A percentile compares a stretch with the other conserved stretches of the same genome.
These are phyloP conservation scores for Phylloscopus whistleri DNA, from an alignment of 2,113 vertebrate genomes.

Conservation along the genomic window DNA sequence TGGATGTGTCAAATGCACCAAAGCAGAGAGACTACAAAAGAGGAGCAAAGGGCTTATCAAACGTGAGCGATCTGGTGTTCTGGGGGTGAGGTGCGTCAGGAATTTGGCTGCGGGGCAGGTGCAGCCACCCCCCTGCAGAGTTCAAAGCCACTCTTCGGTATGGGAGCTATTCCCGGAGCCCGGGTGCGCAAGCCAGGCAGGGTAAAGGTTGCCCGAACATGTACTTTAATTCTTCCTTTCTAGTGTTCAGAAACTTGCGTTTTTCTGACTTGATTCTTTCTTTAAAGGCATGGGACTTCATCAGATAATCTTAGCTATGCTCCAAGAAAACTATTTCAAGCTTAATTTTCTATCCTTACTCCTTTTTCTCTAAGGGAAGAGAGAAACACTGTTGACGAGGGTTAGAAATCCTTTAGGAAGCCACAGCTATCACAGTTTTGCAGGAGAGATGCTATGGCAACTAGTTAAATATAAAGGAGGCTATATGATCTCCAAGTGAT, in stretches of 20 bases:
- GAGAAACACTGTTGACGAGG: not conserved
- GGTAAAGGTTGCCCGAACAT: not conserved
- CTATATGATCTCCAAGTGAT: not conserved
- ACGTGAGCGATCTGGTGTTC: conserved; percentile 9
- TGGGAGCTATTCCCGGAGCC: not conserved
- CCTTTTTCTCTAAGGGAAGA: not conserved
- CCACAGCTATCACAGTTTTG: not conserved
- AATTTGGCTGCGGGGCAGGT: conserved; percentile 31
- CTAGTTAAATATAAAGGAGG: conserved; percentile 4
- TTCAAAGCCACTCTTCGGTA: not conserved
- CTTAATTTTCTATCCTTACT: not conserved
- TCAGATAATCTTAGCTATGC: not conserved
- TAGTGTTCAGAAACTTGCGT: not conserved
- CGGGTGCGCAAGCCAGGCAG: not conserved
- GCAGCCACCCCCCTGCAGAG: not conserved
- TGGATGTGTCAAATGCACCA: not conserved
- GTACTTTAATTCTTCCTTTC: not conserved
- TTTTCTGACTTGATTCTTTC: not conserved
- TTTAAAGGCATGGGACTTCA: not conserved
- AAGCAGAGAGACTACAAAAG: not conserved
- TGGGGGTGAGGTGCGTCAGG: not conserved
- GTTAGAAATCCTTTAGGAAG: not conserved
- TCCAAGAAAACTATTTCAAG: not conserved
- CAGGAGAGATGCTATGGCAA: not conserved
- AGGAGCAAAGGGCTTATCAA: not conserved